Percentiles rank a stretch among this genome's conserved stretches.
Conservation (phyloP, 2,888 invertebrate species). For the Aphrophora alni region DNA sequence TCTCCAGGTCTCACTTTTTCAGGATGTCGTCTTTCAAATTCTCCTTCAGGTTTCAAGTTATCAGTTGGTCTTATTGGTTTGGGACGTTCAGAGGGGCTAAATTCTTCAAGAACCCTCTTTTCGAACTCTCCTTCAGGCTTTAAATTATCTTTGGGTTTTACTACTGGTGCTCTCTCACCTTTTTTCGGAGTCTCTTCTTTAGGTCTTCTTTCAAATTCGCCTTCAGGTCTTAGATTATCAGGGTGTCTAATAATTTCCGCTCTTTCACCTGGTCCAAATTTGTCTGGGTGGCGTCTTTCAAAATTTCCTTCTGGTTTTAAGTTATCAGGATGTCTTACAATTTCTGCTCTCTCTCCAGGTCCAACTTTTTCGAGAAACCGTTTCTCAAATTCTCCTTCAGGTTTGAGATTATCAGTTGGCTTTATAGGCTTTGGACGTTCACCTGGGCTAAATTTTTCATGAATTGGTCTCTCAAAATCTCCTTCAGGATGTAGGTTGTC, state of each 20-base stretch:
- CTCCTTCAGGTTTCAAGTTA: constrained; percentile 65
- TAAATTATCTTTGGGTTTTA: constrained; percentile 54
- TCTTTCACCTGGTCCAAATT: constrained; percentile 56
- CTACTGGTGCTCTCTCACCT: constrained; percentile 57
- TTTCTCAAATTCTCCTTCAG: constrained; percentile 59
- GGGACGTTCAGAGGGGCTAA: constrained; percentile 54
- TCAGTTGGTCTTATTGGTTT: constrained; percentile 57
- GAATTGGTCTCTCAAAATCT: constrained; percentile 58
- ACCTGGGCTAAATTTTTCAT: constrained; percentile 59
- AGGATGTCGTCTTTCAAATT: constrained; percentile 59
- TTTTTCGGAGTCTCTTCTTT: constrained; percentile 56
- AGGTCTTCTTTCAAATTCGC: constrained; percentile 55
- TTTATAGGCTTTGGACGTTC: constrained; percentile 52
- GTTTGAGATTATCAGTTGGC: constrained; percentile 61
- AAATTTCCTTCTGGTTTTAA: constrained; percentile 59
- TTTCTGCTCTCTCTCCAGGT: constrained; percentile 58
- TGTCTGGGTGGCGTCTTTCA: constrained; percentile 52
- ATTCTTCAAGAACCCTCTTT: constrained; percentile 54
- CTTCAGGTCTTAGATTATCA: constrained; percentile 55
- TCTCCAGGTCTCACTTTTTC: constrained; percentile 57
- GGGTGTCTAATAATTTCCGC: constrained; percentile 53
- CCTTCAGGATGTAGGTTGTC: constrained; percentile 66
- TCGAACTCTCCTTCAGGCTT: constrained; percentile 58
- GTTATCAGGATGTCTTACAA: constrained; percentile 60
- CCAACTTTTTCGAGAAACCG: constrained; percentile 53